Conservation (phyloP, 2,113 vertebrate species). For the Dolichallabes microphthalmus region DNA sequence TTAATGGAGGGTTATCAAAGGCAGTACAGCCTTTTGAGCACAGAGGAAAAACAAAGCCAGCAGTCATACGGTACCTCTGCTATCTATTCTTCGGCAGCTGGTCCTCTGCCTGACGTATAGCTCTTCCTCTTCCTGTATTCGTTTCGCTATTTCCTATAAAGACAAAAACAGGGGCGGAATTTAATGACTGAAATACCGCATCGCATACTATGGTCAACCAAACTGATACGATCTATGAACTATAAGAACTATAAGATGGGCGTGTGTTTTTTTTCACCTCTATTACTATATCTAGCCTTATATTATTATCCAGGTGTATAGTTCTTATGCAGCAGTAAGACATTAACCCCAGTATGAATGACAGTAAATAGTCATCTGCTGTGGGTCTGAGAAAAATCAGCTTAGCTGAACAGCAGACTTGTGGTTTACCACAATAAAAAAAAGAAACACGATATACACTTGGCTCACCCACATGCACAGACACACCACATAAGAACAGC, state of each 20-base stretch:
- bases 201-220: not conserved
- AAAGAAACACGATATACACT: not conserved
- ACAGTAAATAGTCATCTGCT: not conserved
- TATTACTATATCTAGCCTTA: not conserved
- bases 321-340: too few species aligned
- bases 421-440: conserved; percentile 36
- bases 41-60: not conserved
- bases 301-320: not conserved
- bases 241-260: not conserved
- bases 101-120: conserved; percentile 55
- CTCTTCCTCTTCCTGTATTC: conserved; percentile 75
- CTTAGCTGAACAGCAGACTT: not conserved
- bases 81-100: conserved; percentile 49
- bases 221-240: not conserved
- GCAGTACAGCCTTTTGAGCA: not conserved
- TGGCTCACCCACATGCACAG: not conserved
- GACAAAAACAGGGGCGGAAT: not conserved
- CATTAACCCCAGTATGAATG: not conserved
- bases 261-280: not conserved
- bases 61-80: conserved; percentile 60
- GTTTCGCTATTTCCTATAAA: conserved; percentile 75
- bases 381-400: not conserved
- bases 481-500: not conserved
- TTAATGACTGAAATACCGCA: not conserved
- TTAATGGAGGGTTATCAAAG: not conserved